Base-by-base conservation (phyloP, 2,888 invertebrate species). In the Polyploca ridens region DNA sequence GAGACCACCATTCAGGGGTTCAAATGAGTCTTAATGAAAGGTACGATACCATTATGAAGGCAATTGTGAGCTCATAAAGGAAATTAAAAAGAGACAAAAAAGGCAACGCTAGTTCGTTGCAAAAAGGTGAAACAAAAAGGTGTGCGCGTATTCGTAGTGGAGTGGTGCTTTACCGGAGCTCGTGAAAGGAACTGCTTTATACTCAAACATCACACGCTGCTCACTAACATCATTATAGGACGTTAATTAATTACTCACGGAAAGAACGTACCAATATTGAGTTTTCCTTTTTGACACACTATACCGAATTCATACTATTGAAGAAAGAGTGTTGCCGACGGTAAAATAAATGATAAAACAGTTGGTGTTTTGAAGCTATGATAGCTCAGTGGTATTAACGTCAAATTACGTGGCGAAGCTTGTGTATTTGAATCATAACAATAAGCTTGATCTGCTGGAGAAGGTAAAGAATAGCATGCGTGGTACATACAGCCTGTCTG, bases 21-120 rank as follows among this genome's bases (percentile, higher is more conserved):
- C 86, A 88, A 90, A 91, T 89, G 90, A 88, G 87, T 85, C 87
- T 88, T 91, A 91, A 91, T 91, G 87, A 90, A 90, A 91, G 90
- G 90, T 87, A 87, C 88, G 88, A 90, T 90, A 90, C 88, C 86
- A 87, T 91, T 90, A 91, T 89, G 88, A 87, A 87, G 90, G 90
- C 85, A 90, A 91, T 90, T 90, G 88, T 86, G 89, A 89, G 86
- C 88, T 87, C 88, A 86, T 91, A 90, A 90, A 91, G 89, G 89
- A 90, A 90, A 90, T 90, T 90, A 90, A 90, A 90, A 89, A 86
- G 84, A 87, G 86, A 90, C 87, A 88, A 89, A 87, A 41, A 86
- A 87, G 54, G 62, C 72, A 68, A 75, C 71, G 66, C 71, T 79
- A 78, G 80, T 81, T 81, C 74, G 70, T 66, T 70, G 74, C 72